Conservation (phyloP, 2,113 vertebrate genomes). For the Vulpes ferrilata region DNA sequence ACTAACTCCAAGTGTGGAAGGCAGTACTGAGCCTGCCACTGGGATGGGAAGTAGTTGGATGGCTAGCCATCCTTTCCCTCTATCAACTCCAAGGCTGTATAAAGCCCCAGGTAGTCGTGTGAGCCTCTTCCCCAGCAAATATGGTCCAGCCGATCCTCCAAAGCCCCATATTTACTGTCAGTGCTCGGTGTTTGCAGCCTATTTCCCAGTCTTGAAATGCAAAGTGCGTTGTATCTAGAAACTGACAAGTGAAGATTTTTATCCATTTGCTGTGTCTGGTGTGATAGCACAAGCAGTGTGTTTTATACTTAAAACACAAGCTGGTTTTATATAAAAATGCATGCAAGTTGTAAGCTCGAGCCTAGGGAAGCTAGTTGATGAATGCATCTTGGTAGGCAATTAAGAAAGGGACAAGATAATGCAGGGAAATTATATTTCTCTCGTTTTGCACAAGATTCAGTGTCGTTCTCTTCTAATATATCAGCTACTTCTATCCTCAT, state of each 20-base stretch:
- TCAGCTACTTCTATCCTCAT: constrained; percentile 70
- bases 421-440: constrained; percentile 81
- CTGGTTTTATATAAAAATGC: constrained; percentile 77
- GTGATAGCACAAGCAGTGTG: constrained; percentile 75
- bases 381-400: constrained; percentile 82
- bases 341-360: constrained; percentile 8
- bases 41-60: too few species aligned
- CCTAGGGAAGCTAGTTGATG: constrained; percentile 58
- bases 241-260: constrained; percentile 80
- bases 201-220: constrained; percentile 67
- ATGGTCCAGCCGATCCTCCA: neutral
- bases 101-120: neutral
- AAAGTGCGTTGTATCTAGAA: constrained; percentile 76
- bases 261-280: constrained; percentile 80
- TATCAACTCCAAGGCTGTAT: neutral
- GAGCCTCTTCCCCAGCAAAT: neutral
- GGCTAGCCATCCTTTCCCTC: neutral
- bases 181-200: constrained; percentile 28
- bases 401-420: constrained; percentile 85
- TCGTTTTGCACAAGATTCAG: constrained; percentile 78
- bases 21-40: neutral
- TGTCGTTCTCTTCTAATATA: constrained; percentile 71
- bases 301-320: constrained; percentile 78
- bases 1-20: neutral
- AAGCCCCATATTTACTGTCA: neutral